Evolutionary conservation across 1,140 invertebrate genomes (phyloP).

Genomic region (Papilio machaon): DNA sequence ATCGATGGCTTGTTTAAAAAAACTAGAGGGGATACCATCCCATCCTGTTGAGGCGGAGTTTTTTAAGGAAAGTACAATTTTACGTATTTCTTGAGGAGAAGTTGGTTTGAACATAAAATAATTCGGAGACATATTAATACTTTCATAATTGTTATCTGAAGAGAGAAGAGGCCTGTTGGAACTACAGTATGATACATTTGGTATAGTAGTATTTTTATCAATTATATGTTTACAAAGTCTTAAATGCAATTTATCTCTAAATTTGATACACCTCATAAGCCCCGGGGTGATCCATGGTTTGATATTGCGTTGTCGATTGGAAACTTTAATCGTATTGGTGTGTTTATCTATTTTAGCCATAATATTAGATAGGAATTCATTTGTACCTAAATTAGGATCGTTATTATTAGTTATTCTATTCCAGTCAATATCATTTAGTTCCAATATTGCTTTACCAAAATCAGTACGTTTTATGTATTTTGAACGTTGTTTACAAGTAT

Average conservation of each 20-base stretch:
- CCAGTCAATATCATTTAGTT: constrained; percentile 6
- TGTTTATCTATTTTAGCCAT: too few relatives aligned
- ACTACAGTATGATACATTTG: too few relatives aligned
- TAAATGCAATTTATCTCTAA: too few relatives aligned
- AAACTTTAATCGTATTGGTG: too few relatives aligned
- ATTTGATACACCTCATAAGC: too few relatives aligned
- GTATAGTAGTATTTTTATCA: too few relatives aligned
- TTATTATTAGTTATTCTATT: neutral
- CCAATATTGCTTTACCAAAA: neutral
- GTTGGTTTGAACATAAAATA: neutral
- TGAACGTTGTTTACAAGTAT: neutral
- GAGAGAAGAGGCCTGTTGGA: too few relatives aligned
- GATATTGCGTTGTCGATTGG: too few relatives aligned
- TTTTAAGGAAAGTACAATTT: neutral
- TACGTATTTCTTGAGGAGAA: neutral
- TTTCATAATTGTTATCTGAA: too few relatives aligned
- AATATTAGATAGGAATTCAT: neutral
- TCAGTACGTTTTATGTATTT: neutral
- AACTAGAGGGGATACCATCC: neutral
- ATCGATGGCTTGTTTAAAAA: neutral
- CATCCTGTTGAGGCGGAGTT: neutral
- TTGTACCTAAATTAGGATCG: neutral
- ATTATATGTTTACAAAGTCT: too few relatives aligned
- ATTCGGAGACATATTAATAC: neutral
- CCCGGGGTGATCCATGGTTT: too few relatives aligned